Evolutionary conservation across 1,140 invertebrate species (phyloP), one percentile per base, ranked within the genome.

Genomic region (Penaeus chinensis): DNA sequence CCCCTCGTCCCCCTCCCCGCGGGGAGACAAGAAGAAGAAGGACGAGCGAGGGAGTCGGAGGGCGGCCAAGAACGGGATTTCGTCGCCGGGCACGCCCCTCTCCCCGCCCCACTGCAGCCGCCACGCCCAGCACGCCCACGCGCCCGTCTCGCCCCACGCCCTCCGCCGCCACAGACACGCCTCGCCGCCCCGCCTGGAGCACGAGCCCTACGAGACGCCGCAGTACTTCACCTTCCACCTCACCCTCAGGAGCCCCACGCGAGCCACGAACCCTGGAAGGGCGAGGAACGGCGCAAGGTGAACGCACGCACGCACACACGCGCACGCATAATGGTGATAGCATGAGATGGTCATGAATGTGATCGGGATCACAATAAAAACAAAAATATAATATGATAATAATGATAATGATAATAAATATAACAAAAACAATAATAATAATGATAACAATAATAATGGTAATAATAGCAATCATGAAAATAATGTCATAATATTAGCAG

Each of bases 161-260:
- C n/a, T 74, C 71, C 18, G 18, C 24, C 71, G 71, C 71, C 22
- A 37, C 18, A 74, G 71, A 27, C 42, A 37, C 71, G 71, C 27
- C 27, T 27, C 27, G 71, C 71, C 71, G 22, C 71, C n/a, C 27
- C 20, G 42, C 20, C 27, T 37, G 18, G 27, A 19, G 27, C 71
- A 74, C 42, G 71, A 74, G 71, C 71, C 71, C n/a, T 74, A 74
- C 71, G 71, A 74, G 71, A 74, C 71, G 71, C 24, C 71, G 27
- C 71, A 74, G 24, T 74, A 74, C 24, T 74, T 74, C 71, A 74
- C 71, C 20, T 74, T 74, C 24, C 71, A 74, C 42, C 71, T 74
- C 27, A 74, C 71, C 7, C 71, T 74, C 18, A 27, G 71, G 7
- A 74, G 24, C n/a, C 71, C 71, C 18, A 10, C 71, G 24, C 27